These are phyloP conservation scores for chimpanzee (Pan troglodytes) DNA, from an alignment of 2,113 vertebrate species.

Conservation along the genomic window DNA sequence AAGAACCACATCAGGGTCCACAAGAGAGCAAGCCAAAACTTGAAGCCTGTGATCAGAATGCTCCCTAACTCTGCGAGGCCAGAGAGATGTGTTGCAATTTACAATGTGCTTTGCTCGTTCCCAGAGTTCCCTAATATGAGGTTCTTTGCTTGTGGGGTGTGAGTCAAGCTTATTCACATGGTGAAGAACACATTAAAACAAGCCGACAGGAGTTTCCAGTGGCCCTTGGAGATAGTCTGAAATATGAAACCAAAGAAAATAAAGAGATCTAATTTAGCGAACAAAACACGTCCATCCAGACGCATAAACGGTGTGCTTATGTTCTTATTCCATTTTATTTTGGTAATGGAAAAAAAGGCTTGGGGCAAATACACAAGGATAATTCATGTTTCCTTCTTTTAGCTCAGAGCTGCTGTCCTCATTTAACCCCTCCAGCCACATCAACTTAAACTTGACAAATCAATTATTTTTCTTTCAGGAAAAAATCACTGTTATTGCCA, in stretches of 20 bases:
- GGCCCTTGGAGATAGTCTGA: not conserved
- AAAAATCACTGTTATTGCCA: not conserved
- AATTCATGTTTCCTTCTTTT: not conserved
- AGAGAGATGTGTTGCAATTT: not conserved
- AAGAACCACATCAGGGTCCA: not conserved
- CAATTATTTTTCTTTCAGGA: not conserved
- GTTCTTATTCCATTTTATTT: constrained; percentile 21
- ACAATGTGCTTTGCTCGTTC: not conserved
- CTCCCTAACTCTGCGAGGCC: not conserved
- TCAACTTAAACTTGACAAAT: not conserved
- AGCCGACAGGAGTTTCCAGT: not conserved
- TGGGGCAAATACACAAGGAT: constrained; percentile 31
- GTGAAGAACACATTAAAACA: constrained; percentile 26
- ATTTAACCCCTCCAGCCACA: not conserved
- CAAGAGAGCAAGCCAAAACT: not conserved
- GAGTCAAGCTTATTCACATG: not conserved
- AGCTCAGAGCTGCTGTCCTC: not conserved
- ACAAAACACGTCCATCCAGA: constrained; percentile 54
- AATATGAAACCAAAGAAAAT: constrained; percentile 47
- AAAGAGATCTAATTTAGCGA: constrained; percentile 33
- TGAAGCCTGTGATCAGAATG: not conserved
- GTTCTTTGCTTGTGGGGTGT: not conserved
- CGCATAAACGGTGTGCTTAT: not conserved
- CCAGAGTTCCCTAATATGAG: not conserved
- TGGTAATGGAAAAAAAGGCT: constrained; percentile 36